These are phyloP conservation scores for Thereuonema tuberculata DNA, from an alignment of 1,140 invertebrate genomes.

Conservation along the genomic window DNA sequence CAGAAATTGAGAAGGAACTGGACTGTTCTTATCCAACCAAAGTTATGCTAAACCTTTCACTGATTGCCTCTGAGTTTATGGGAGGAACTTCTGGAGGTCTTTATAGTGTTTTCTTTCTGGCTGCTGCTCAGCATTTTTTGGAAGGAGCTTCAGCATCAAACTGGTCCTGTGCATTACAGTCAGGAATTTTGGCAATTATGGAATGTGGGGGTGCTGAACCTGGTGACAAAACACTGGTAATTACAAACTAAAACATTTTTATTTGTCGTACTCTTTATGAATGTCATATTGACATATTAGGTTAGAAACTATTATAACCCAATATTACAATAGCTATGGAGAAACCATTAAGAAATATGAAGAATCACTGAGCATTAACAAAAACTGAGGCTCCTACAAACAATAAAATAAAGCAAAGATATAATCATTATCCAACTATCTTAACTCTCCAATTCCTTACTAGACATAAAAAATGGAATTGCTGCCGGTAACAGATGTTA, in stretches of 20 bases:
- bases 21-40: background rate
- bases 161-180: conserved; percentile 38
- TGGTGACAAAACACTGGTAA: conserved; percentile 60
- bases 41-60: conserved; percentile 12
- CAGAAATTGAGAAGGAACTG: background rate
- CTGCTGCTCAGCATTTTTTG: conserved; percentile 36
- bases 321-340: background rate
- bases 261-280: background rate
- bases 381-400: background rate
- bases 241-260: background rate
- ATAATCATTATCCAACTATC: no score
- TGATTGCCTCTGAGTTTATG: conserved; percentile 46
- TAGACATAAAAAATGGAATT: no score
- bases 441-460: no score
- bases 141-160: conserved; percentile 18
- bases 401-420: no score
- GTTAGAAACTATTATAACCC: background rate
- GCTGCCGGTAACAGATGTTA: no score
- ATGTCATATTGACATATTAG: background rate
- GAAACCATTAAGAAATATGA: background rate
- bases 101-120: conserved; percentile 54
- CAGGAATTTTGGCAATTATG: conserved; percentile 42
- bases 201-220: conserved; percentile 56
- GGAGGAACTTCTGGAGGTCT: conserved; percentile 56
- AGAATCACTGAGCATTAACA: background rate